A percentile compares a stretch with the other conserved stretches of the same genome.
Conservation (phyloP, 2,113 vertebrate species). For the Ictalurus furcatus region DNA sequence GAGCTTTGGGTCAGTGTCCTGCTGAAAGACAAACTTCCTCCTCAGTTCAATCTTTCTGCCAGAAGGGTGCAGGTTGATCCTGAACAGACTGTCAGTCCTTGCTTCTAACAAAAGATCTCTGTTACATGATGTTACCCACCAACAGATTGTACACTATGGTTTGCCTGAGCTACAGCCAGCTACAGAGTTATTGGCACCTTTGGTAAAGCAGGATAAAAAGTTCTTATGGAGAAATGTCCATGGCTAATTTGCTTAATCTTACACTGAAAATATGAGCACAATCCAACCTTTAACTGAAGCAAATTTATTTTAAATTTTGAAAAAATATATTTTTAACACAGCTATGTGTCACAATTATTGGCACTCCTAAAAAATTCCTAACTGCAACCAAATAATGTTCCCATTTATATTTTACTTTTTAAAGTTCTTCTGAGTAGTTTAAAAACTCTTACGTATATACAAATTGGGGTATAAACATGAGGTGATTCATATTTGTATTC, state of each 20-base stretch:
- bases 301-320: neutral
- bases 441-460: neutral
- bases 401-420: neutral
- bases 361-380: neutral
- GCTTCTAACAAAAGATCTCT: constrained; percentile 10
- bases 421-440: neutral
- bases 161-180: neutral
- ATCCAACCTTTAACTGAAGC: neutral
- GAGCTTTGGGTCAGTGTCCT: neutral
- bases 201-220: neutral
- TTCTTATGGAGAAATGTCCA: neutral
- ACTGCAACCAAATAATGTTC: neutral
- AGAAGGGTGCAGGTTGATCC: constrained; percentile 18
- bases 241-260: neutral
- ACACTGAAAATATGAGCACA: neutral
- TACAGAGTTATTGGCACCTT: neutral
- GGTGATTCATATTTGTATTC: neutral
- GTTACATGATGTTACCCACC: neutral
- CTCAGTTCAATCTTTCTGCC: constrained; percentile 6
- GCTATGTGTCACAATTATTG: neutral
- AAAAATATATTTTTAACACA: neutral
- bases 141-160: neutral
- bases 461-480: neutral
- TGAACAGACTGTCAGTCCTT: neutral
- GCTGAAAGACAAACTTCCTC: constrained; percentile 29